Conservation (phyloP, 2,888 invertebrate species). For the Drosophila anceps region DNA sequence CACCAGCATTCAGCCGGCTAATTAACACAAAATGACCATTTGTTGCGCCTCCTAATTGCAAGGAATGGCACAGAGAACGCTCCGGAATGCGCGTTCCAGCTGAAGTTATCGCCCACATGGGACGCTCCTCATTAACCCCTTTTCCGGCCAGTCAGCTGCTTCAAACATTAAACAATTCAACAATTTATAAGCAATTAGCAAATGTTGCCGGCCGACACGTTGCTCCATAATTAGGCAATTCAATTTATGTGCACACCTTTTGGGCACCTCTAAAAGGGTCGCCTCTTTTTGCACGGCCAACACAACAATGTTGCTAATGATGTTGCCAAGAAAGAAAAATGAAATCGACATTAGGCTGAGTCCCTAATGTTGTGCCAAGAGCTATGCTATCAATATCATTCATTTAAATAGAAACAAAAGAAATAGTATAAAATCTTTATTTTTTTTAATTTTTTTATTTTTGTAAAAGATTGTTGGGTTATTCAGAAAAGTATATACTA, state of each 20-base stretch:
- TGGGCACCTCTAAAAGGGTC: slow-evolving; percentile 10
- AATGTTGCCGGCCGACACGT: slow-evolving; percentile 42
- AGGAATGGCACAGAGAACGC: slow-evolving; percentile 5
- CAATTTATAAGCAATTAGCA: slow-evolving; percentile 74
- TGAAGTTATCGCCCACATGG: slow-evolving; percentile 43
- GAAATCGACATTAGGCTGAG: not conserved
- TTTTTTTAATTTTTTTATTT: not conserved
- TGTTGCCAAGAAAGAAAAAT: slow-evolving; percentile 6
- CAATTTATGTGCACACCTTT: slow-evolving; percentile 38
- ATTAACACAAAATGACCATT: slow-evolving; percentile 72
- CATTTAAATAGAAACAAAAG: not conserved
- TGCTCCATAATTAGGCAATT: slow-evolving; percentile 62
- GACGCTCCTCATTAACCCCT: slow-evolving; percentile 67
- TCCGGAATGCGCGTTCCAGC: slow-evolving; percentile 2
- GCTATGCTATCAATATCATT: not conserved
- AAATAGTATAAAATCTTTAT: not conserved
- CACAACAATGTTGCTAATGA: slow-evolving; percentile 28
- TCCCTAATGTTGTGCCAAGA: not conserved
- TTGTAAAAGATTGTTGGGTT: too few relatives aligned
- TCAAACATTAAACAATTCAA: slow-evolving; percentile 67
- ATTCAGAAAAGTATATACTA: too few relatives aligned
- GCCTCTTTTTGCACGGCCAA: not conserved
- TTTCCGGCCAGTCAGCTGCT: slow-evolving; percentile 62
- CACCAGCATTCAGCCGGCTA: slow-evolving; percentile 39
- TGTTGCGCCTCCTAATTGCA: slow-evolving; percentile 71